Evolutionary conservation across 2,797 vertebrate genomes (phyloP), one percentile per base, ranked within the genome.

Genomic region (Sebastes miniatus): DNA sequence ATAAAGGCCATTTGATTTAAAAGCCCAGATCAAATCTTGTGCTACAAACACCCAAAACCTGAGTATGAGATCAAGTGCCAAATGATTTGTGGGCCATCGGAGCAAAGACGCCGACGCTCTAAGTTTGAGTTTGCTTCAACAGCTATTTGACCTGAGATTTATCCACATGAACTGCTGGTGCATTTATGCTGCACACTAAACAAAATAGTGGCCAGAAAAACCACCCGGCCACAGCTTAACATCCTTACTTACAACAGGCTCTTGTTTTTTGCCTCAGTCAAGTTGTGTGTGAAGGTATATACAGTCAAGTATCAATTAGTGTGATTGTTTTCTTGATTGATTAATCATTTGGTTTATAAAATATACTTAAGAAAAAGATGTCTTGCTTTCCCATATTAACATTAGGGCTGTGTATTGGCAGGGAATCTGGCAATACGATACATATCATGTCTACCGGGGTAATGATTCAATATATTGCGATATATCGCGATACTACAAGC

Each of bases 1-100:
- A 89, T 85, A 81, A 86, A 88, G 74, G 64, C 68, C 20, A 68
- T 86, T 89, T 86, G 76, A 87, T 87, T 92, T 88, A 84, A 75
- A 77, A 77, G 63, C 73, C 69, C 29, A 27, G 63, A 83, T 88
- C 64, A 77, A 63, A 90, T 84, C 36, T 39, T 57, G 34, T 54
- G 56, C 62, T 70, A 31, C 74, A 75, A 85, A 85, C 83, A 79
- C 63, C 63, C 73, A 65, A 68, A 81, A 56, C 54, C 57, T 34
- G 58, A 71, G 66, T 43, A 56, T 24, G 64, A 72, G 54, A 87
- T 87, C 69, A 77, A 72, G 77, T 76, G 64, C 20, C 61, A 27
- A 77, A 79, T 83, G 78, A 85, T 90, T 85, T 80, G 79, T 77
- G 76, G 72, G 16, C 73, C 71, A 79, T 83, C 72, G 43, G 25